Base-by-base conservation (phyloP, 2,797 vertebrate species). In the Typhlichthys subterraneus region DNA sequence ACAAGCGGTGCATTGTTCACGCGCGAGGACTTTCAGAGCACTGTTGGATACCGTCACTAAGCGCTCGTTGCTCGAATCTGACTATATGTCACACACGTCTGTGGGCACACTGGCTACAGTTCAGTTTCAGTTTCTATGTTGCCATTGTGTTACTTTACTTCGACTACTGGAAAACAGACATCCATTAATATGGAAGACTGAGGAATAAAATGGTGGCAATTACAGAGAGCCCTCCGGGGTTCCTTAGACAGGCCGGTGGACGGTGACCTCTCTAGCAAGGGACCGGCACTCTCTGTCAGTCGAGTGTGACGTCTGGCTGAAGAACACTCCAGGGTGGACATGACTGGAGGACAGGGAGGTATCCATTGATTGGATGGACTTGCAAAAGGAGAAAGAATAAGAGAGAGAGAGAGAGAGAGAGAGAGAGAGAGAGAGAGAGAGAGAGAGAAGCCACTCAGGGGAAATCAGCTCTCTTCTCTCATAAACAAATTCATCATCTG, bases 401-500 rank as follows among this genome's bases (percentile, higher is more conserved):
- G 72, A 77, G 61, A 63, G 51, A 56, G 67, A 71, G 51, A 72
- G 65, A 67, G 60, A 23, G 54, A 60, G 53, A 67, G 58, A 51
- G 11, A 46, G 45, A 50, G 67, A 58, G 54, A 42, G 48, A 47
- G 64, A 65, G 60, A 71, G 53, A 68, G 66, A 83, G 69, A 69
- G 75, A 53, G 76, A 83, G 86, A 87, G 68, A 87, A 78, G 67
- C 77, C 80, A 93, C 92, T 94, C 91, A 62, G 71, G 93, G 92
- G 92, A 93, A 94, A 94, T 94, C 92, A 94, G 86, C 84, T 82
- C 86, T 85, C 86, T 89, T 86, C 67, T 77, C 90, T 91, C 86
- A 93, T 91, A 93, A 93, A 93, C 91, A 92, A 87, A 93, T 93
- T 92, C 89, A 93, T 94, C 92, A 92, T 91, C 86, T 88, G 89